phyloP scores from a whole-genome alignment of 2,888 invertebrate species.

The Ormyrus rosae region DNA sequence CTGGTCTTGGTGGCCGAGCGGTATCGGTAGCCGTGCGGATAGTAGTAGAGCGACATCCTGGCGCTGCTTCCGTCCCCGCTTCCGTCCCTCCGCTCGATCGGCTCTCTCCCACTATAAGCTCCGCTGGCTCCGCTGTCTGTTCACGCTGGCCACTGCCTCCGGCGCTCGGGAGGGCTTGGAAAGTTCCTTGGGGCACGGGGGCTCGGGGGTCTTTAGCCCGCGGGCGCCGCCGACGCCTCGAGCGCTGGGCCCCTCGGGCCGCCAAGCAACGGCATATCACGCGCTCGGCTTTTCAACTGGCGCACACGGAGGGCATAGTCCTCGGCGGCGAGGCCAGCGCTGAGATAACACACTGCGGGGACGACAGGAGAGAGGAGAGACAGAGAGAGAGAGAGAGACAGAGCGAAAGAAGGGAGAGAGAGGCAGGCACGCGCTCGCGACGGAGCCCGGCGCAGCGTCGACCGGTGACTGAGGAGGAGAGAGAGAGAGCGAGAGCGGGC shows the following conservation, averaged over 20 bases:
- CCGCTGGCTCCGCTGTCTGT: background rate
- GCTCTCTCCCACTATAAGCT: background rate
- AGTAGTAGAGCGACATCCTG: slow-evolving; percentile 71
- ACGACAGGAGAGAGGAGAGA: slow-evolving; percentile 64
- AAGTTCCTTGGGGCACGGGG: background rate
- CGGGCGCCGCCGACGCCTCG: background rate
- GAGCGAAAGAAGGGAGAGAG: slow-evolving; percentile 32
- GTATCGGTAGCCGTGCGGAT: slow-evolving; percentile 71
- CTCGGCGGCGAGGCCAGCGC: too few species aligned
- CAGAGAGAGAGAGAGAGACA: slow-evolving; percentile 27
- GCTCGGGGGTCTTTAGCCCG: background rate
- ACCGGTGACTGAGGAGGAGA: too few species aligned
- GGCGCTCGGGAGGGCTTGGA: too few species aligned
- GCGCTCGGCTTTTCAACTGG: background rate
- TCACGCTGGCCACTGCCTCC: too few species aligned
- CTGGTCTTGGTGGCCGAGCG: slow-evolving; percentile 68
- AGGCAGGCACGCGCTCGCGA: slow-evolving; percentile 60
- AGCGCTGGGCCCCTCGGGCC: background rate
- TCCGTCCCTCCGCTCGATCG: background rate
- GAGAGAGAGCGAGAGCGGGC: too few species aligned
- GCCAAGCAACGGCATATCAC: background rate
- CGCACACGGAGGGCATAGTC: too few species aligned
- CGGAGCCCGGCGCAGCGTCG: background rate
- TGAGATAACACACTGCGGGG: slow-evolving; percentile 65
- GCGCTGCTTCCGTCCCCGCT: background rate